phyloP scores from a whole-genome alignment of 1,140 invertebrate species.

The Globodera rostochiensis region DNA sequence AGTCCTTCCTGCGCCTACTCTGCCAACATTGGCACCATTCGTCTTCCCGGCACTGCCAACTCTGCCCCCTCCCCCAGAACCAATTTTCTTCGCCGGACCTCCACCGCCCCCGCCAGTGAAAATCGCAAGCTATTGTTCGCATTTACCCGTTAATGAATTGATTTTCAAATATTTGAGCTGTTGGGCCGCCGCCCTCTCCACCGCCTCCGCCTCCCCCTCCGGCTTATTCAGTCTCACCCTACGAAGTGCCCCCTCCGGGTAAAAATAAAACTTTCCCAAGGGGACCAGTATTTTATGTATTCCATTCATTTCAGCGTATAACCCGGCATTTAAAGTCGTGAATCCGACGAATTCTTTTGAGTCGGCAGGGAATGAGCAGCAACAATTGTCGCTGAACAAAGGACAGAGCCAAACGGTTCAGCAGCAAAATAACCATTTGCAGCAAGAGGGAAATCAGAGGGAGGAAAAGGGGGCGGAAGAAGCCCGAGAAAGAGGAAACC shows the following conservation, averaged over 20 bases:
- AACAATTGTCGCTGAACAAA: constrained; percentile 6
- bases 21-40: constrained; percentile 10
- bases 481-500: not conserved
- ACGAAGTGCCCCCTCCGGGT: constrained; percentile 1
- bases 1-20: not conserved
- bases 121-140: constrained; percentile 7
- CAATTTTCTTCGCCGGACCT: constrained; percentile 9
- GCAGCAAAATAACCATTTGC: not conserved
- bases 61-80: constrained; percentile 4
- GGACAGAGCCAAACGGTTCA: not conserved
- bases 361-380: constrained; percentile 10
- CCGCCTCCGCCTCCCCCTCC: constrained; percentile 13
- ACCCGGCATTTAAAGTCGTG: constrained; percentile 30
- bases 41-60: not conserved
- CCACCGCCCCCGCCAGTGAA: constrained; percentile 10
- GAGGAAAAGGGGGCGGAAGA: constrained; percentile 13
- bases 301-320: constrained; percentile 17
- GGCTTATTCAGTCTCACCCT: not conserved
- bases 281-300: not conserved
- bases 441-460: constrained; percentile 10
- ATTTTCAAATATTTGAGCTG: not conserved
- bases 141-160: not conserved
- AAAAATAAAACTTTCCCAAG: not conserved
- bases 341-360: constrained; percentile 18
- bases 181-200: constrained; percentile 11